Base-by-base conservation (phyloP, 2,797 vertebrate genomes). In the Vireo griseus region DNA sequence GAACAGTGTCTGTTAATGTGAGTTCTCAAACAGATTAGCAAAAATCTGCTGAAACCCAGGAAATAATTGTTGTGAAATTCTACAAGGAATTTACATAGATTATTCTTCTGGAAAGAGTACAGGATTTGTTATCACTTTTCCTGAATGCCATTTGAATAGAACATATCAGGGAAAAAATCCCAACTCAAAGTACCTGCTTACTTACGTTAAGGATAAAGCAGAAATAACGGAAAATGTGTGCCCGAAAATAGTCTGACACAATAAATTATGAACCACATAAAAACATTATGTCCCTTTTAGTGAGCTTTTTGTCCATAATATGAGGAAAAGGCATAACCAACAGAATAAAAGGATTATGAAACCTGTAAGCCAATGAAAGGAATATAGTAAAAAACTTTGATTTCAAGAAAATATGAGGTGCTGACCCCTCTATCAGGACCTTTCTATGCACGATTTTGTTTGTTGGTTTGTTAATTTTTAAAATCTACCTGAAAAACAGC, bases 401-500 rank as follows among this genome's bases (percentile, higher is more conserved):
- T 79, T 85, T 85, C 40, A 88, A 51, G 25, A 62, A 90, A 62
- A 66, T 54, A 89, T 15, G 12, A 48, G 3, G 2, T 61, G 22
- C 40, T 63, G 25, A 77, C 24, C 16, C 11, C 37, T 47, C 1
- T 9, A 58, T 33, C 31, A 89, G 39, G 50, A 75, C 10, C 5
- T 57, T 59, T 47, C 40, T 6, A 47, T 8, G 3, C 16, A 54
- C 2, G 40, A 37, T 35, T 67, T 73, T 62, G 10, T 55, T 80
- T 16, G 13, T n/a, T 68, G 9, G 5, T 62, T 80, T 55, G 8
- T 29, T 86, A 1, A 9, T 10, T 29, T 66, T 79, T 25, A 69
- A 78, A n/a, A 61, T 25, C 95, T 96, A 99, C 99, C 99, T 99
- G 99, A 94, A 99, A 99, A 96, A 99, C 97, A 37, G 98, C 97